Percentiles rank a stretch among this genome's conserved stretches.
phyloP scores from a whole-genome alignment of 1,140 invertebrate species.

The Kradibia gibbosae region DNA sequence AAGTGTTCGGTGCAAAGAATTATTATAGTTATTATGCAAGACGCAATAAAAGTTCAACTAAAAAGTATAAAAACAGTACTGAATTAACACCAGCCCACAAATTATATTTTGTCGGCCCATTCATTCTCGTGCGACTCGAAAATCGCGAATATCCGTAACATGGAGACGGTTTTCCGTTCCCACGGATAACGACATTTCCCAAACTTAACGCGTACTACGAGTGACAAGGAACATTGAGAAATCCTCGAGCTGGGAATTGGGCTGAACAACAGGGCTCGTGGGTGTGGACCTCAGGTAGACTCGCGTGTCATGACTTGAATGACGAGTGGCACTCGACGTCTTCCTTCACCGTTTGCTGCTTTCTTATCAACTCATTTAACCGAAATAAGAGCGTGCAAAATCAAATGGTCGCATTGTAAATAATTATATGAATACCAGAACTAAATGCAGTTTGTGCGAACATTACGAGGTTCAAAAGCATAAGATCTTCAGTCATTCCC shows the following conservation, averaged over 20 bases:
- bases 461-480: too few species aligned
- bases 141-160: not conserved
- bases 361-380: too few species aligned
- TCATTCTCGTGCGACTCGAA: not conserved
- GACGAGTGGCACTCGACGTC: not conserved
- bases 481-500: too few species aligned
- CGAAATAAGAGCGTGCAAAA: too few species aligned
- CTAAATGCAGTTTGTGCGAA: too few species aligned
- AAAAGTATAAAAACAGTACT: not conserved
- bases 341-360: too few species aligned
- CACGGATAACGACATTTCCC: conserved; percentile 21
- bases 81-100: not conserved
- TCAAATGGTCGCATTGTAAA: too few species aligned
- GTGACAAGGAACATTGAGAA: not conserved
- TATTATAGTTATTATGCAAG: not conserved
- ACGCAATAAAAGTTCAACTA: not conserved
- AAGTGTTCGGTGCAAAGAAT: too few species aligned
- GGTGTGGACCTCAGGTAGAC: too few species aligned
- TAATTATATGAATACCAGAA: too few species aligned
- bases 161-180: conserved; percentile 26
- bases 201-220: not conserved
- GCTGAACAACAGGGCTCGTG: not conserved
- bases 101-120: conserved; percentile 4
- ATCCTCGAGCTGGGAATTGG: not conserved
- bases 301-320: too few species aligned